Base-by-base conservation (phyloP, 2,797 vertebrate genomes). In the Garrulus glandarius region DNA sequence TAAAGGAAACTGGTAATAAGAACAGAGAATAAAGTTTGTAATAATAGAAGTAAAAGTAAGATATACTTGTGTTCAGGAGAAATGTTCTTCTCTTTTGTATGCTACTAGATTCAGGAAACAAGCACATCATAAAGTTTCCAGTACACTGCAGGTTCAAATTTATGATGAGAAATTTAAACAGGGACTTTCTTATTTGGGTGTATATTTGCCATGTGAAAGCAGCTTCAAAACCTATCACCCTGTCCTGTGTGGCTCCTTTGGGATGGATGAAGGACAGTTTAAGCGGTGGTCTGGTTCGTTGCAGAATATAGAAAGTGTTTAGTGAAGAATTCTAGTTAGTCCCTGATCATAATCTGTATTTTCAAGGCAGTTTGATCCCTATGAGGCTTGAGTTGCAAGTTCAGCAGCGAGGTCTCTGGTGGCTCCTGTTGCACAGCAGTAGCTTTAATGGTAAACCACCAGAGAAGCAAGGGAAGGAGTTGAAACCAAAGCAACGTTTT, bases 311-410 rank as follows among this genome's bases (percentile, higher is more conserved):
- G 36, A 43, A 34, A 5, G 9, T 41, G 6, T 53, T 30, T 29
- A 22, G 23, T 55, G 27, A 49, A 17, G 23, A 47, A 49, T 34
- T 83, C 37, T 34, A 11, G 23, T 56, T 60, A 68, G 11, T 29
- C 13, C 39, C 13, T 46, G 36, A 44, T 10, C 0, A 1, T 19
- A 46, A 18, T 49, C 24, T 1, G 0, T 61, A 57, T 79, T 93
- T 92, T 59, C 39, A 83, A 44, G 44, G 14, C n/a, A 72, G 13
- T 36, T 69, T 49, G n/a, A 65, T 64, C 43, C 11, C 8, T 68
- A 8, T 4, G 14, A 68, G 9, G 1, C n/a, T 68, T 32, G 49
- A 71, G 15, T 32, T 59, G 32, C 26, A 49, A 61, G 15, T 44
- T 67, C 36, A 71, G 36, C 26, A 67, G 17, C 36, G 13, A 65